These are phyloP conservation scores for Nematostella vectensis DNA, from an alignment of 92 coral and sea anemone genomes.

Conservation along the genomic window DNA sequence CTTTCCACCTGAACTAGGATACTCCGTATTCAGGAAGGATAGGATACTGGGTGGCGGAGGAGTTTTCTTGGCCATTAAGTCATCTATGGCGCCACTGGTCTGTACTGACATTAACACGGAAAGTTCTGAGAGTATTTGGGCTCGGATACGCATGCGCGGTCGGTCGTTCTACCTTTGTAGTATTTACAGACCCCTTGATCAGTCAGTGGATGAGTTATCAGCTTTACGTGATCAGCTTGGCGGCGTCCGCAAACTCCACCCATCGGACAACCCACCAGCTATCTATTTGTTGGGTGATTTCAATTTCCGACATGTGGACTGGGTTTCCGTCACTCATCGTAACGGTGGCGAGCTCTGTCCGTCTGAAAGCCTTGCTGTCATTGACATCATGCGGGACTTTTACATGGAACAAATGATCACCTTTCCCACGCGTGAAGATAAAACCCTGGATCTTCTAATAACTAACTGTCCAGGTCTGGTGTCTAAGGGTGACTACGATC, in stretches of 20 bases:
- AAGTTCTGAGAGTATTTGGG: constrained; percentile 17
- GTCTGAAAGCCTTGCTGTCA: constrained; percentile 15
- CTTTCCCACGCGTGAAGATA: constrained; percentile 27
- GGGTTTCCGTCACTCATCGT: neutral
- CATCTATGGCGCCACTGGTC: constrained; percentile 4
- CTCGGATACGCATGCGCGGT: constrained; percentile 3
- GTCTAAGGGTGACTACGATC: neutral
- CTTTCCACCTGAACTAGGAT: constrained; percentile 24
- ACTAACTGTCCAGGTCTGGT: constrained; percentile 4
- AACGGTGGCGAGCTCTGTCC: neutral
- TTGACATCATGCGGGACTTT: constrained; percentile 8
- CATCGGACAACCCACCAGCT: constrained; percentile 11
- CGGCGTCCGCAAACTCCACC: constrained; percentile 1
- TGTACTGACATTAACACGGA: neutral
- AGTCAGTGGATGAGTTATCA: neutral
- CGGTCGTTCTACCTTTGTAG: constrained; percentile 18
- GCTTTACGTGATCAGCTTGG: constrained; percentile 1
- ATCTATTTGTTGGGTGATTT: constrained; percentile 25
- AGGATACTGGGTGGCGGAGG: constrained; percentile 12
- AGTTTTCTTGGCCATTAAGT: constrained; percentile 13
- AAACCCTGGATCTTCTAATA: constrained; percentile 33
- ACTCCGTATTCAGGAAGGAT: constrained; percentile 17
- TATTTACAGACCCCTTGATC: constrained; percentile 24
- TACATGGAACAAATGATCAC: constrained; percentile 21
- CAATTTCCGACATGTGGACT: constrained; percentile 24